These are phyloP conservation scores for Anthoscopus minutus DNA, from an alignment of 2,113 vertebrate genomes.

Conservation along the genomic window DNA sequence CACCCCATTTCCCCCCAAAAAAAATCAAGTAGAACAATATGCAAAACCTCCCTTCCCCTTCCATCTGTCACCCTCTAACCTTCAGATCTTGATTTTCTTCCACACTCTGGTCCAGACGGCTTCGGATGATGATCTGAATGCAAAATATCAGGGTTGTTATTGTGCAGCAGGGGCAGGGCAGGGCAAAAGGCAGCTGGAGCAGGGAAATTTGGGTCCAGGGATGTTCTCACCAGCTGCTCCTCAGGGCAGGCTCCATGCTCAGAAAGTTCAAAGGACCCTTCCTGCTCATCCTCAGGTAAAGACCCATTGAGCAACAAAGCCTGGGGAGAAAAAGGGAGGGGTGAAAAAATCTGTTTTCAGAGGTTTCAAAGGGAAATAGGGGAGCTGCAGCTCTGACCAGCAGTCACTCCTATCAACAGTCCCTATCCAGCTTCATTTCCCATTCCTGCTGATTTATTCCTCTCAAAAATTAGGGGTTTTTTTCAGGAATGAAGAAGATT, in stretches of 20 bases:
- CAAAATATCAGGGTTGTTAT: neutral
- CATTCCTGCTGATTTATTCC: neutral
- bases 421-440: neutral
- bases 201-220: neutral
- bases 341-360: neutral
- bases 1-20: fast-evolving
- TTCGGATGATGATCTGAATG: slow-evolving; percentile 83
- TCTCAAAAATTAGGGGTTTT: neutral
- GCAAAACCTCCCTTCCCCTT: neutral
- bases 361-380: neutral
- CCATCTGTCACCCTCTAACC: slow-evolving; percentile 66
- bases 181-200: neutral
- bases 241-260: slow-evolving; percentile 80
- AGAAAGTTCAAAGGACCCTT: slow-evolving; percentile 75
- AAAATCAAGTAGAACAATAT: neutral
- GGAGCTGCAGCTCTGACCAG: neutral
- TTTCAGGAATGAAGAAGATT: neutral
- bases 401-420: neutral
- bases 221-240: slow-evolving; percentile 84
- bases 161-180: neutral
- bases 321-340: slow-evolving; percentile 38
- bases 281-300: slow-evolving; percentile 89
- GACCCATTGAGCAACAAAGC: slow-evolving; percentile 89
- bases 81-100: slow-evolving; percentile 90
- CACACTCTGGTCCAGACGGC: slow-evolving; percentile 93